Conservation (phyloP, 2,113 vertebrate genomes). For the Rafetus swinhoei region DNA sequence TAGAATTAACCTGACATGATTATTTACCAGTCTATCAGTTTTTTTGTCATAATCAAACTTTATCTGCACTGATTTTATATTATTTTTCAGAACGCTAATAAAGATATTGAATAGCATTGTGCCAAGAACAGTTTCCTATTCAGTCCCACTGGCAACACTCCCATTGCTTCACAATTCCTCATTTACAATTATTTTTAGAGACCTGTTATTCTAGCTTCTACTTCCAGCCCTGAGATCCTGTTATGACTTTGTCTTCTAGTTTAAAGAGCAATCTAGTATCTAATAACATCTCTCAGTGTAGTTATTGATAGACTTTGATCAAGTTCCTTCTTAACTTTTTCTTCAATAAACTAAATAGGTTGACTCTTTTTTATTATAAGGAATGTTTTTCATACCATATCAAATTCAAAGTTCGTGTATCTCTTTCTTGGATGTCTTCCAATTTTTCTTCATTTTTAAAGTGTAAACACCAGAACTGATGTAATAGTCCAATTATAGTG, state of each 20-base stretch:
- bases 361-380: not conserved
- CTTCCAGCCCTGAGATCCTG: not conserved
- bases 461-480: not conserved
- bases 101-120: not conserved
- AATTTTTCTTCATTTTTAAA: not conserved
- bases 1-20: not conserved
- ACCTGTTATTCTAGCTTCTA: not conserved
- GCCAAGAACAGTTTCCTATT: not conserved
- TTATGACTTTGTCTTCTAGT: not conserved
- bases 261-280: not conserved
- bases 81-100: not conserved
- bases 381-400: not conserved
- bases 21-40: not conserved
- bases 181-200: not conserved
- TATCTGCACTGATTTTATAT: not conserved
- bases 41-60: not conserved
- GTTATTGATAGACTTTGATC: not conserved
- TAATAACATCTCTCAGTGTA: not conserved
- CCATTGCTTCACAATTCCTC: not conserved
- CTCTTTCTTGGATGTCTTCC: not conserved
- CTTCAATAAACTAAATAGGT: not conserved
- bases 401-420: not conserved
- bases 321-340: not conserved
- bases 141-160: not conserved
- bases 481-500: not conserved